Evolutionary conservation across 2,797 vertebrate genomes (phyloP), one percentile per base, ranked within the genome.

Genomic region (Helostoma temminkii): DNA sequence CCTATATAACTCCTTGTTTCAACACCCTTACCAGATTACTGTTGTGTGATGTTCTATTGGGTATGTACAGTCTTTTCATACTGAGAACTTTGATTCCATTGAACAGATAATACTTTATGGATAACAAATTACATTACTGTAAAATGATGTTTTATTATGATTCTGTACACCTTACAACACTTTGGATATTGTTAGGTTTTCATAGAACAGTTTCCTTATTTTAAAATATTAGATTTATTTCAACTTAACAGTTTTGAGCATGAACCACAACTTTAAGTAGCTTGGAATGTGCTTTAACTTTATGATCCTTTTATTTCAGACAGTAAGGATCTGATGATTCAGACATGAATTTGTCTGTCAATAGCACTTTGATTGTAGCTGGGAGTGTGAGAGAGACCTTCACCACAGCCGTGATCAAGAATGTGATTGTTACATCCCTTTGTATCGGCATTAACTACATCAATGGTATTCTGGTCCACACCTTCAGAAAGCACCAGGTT

Each of bases 401-500:
- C 24, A 32, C 43, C n/a, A 30, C 57, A 14, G 82, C 80, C 5
- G 34, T 93, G 61, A 65, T 62, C 47, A 93, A 87, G 49, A 92
- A 92, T 34, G 22, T 91, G 18, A 65, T 89, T 0, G 67, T 88
- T 32, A 71, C 86, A 21, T 47, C 19, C 1, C 83, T 93, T 57
- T 88, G 85, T 36, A 52, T 92, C 47, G 61, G 66, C 53, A 92
- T 92, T 8, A 90, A 84, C 79, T 90, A 76, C 70, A 85, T 93
- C 69, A 93, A 92, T 15, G 78, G 81, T 0, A 76, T 76, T 25
- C 66, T 92, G 62, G 46, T 93, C 8, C 61, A 88, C 74, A 90
- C 75, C 30, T 93, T 92, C 68, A 82, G 82, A n/a, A 84, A 84
- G n/a, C 72, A 87, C 61, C 71, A 81, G 82, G 82, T 84, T 10